Percentiles rank a stretch among this genome's conserved stretches.
phyloP scores from a whole-genome alignment of 2,113 vertebrate species.

The Thermophis baileyi region DNA sequence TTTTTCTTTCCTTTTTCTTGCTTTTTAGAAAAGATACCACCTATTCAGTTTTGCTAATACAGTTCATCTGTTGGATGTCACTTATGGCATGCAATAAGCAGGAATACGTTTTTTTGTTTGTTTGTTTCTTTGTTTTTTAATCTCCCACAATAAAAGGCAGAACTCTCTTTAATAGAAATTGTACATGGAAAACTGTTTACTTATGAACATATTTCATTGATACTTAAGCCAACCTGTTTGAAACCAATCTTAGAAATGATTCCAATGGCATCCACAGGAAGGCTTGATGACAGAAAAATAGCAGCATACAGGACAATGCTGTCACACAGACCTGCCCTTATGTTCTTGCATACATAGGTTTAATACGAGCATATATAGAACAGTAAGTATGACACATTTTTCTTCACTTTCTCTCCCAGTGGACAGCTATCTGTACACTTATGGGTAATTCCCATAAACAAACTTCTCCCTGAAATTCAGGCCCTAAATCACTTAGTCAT shows the following conservation, averaged over 20 bases:
- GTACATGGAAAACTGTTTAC: neutral
- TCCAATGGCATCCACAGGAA: neutral
- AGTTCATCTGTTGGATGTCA: constrained; percentile 26
- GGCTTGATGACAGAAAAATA: neutral
- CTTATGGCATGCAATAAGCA: neutral
- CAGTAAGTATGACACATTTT: neutral
- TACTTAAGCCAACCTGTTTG: neutral
- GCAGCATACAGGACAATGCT: neutral
- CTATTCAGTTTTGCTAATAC: neutral
- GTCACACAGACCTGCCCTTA: neutral
- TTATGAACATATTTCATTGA: neutral
- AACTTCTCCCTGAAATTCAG: neutral
- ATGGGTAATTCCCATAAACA: neutral
- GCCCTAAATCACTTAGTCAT: neutral
- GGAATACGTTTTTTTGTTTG: too few species aligned
- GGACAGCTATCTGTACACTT: neutral
- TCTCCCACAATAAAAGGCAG: neutral
- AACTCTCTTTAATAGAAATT: neutral
- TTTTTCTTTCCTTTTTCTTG: neutral
- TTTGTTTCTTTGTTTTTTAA: too few species aligned
- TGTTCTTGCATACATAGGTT: neutral
- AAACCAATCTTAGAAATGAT: neutral
- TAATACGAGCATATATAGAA: neutral
- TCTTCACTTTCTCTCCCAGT: neutral
- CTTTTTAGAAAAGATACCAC: neutral